Evolutionary conservation across 2,797 vertebrate genomes (phyloP), one percentile per base, ranked within the genome.

Genomic region (Peromyscus nudipes): DNA sequence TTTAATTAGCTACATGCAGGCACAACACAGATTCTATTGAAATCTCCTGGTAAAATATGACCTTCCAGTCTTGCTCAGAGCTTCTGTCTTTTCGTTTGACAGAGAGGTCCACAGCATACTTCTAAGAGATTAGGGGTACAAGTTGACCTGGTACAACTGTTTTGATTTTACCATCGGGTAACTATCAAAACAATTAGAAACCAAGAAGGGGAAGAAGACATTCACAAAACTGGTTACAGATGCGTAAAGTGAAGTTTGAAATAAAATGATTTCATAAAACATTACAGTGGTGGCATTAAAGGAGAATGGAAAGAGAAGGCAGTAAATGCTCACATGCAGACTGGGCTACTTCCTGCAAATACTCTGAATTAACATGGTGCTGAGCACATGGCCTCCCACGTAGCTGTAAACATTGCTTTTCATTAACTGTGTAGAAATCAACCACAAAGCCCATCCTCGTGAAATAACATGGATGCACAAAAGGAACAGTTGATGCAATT

Each of bases 1-100:
- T 92, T 91, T 89, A 92, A 91, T 89, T 96, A 92, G 65, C 37
- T 27, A 77, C 62, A 62, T 67, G 67, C 34, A 69, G 37, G 37
- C 27, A 57, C 49, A 88, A 21, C 31, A 91, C 19, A 95, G 21
- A 90, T 55, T 60, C n/a, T 52, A 88, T 1, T 90, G 79, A 91
- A 91, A 43, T 85, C 31, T 94, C 88, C 57, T 52, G 23, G 52
- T 85, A 88, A 40, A 40, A 75, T 52, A 9, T 85, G 84, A 89
- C 40, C 43, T 90, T 65, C 9, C 13, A 12, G 60, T 62, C 40
- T 84, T 86, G 27, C 13, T 96, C 49, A 37, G 29, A 85, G 46
- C 94, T 84, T 86, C 46, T 67, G 7, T 79, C 62, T 25, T 76
- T 81, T 95, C 40, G 69, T 57, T 94, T 71, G 37, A 55, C 77